Conservation (phyloP, 1,140 invertebrate species). For the Thaumetopoea pityocampa region DNA sequence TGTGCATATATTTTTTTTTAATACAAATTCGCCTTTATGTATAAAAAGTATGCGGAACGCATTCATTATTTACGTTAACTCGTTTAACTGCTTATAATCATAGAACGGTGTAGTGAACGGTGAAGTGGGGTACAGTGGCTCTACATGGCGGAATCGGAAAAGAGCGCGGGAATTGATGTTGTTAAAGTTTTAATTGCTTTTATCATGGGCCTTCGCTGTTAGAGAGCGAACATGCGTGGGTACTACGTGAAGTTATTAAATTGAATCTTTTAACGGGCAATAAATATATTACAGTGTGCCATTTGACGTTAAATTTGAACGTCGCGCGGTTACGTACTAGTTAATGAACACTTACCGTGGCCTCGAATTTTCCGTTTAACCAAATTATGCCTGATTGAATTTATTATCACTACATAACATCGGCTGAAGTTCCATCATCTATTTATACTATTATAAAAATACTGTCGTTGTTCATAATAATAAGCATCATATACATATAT, state of each 20-base stretch:
- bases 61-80: conserved; percentile 16
- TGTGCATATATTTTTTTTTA: conserved; percentile 18
- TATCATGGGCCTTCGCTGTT: conserved; percentile 62
- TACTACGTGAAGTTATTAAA: conserved; percentile 53
- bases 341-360: conserved; percentile 4
- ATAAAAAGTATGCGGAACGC: conserved; percentile 15
- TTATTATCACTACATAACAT: not conserved
- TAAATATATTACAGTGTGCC: conserved; percentile 12
- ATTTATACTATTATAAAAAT: no score
- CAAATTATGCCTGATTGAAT: conserved; percentile 1
- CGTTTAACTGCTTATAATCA: conserved; percentile 26
- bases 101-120: conserved; percentile 10
- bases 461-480: no score
- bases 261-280: conserved; percentile 49
- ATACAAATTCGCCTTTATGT: conserved; percentile 12
- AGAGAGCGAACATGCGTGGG: conserved; percentile 53
- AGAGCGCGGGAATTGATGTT: conserved; percentile 50
- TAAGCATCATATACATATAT: no score
- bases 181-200: conserved; percentile 73
- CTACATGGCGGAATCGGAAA: conserved; percentile 44
- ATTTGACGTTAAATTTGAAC: conserved; percentile 13
- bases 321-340: conserved; percentile 1
- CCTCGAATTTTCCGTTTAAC: conserved; percentile 2
- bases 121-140: conserved; percentile 35
- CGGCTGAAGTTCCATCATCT: no score